Evolutionary conservation across 1,140 invertebrate species (phyloP), one percentile per base, ranked within the genome.

Genomic region (Aphis gossypii): DNA sequence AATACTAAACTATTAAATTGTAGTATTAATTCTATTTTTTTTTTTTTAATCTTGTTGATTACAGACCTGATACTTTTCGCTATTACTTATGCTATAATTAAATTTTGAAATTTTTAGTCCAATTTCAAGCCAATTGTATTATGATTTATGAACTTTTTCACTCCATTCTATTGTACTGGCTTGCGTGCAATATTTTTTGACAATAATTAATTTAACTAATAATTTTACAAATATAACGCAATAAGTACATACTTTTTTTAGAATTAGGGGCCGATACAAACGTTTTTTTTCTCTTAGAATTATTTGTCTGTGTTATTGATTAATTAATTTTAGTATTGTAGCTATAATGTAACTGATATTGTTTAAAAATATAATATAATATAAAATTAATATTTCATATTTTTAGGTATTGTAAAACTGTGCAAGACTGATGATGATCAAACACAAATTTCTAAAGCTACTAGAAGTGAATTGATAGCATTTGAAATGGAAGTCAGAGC

Each of bases 401-500:
- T 96, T 96, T 82, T 95, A 97, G 98, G 99, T 96, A 99, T 99
- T 82, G 97, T 99, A 25, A 99, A 98, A 96, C 95, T 99, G 25
- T 98, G 98, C 0, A 97, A 98, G 96, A 97, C 98, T n/a, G 98
- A 99, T 95, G 97, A 97, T 95, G 98, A 99, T 94, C 97, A 97
- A 30, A 93, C 91, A 51, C 98, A 99, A 95, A 95, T 99, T 90
- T 97, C 97, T 48, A 96, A 97, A 95, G 97, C 98, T 96, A 98
- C 98, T 3, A 98, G 99, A 95, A 98, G 98, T 95, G 98, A 99
- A 95, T 98, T 99, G 95, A 98, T 99, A 94, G 98, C 98, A 87
- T 99, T 98, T 95, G 99, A 99, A 96, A 99, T 99, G 98, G 98
- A 99, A 96, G 98, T 99, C 1, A 96, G 98, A 95, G 98, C 98